Conservation (phyloP, 2,797 vertebrate species). For the Otolemur crassicaudatus region DNA sequence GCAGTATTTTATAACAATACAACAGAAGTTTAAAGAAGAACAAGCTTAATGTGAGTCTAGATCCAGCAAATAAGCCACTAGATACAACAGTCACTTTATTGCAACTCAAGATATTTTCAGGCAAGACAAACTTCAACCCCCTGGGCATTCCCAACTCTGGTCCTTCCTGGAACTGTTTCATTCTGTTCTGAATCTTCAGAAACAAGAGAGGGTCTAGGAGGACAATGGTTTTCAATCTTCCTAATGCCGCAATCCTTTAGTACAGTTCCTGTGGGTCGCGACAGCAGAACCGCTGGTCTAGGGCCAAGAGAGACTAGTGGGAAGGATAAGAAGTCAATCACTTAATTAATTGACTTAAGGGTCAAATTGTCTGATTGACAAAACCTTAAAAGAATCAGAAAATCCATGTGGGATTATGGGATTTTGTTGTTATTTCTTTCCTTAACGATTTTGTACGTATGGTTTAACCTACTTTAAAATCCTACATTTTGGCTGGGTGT, state of each 20-base stretch:
- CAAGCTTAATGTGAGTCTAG: not conserved
- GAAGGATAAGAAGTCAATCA: not conserved
- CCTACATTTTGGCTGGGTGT: not conserved
- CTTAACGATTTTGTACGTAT: not conserved
- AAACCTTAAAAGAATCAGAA: conserved; percentile 22
- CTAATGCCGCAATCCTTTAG: too few relatives aligned
- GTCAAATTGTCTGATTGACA: not conserved
- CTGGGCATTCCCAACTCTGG: not conserved
- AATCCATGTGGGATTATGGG: not conserved
- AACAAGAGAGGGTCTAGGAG: not conserved
- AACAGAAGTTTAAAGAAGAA: too few relatives aligned
- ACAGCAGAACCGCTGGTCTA: not conserved
- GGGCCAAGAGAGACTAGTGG: not conserved
- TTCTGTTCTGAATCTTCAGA: not conserved
- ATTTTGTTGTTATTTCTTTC: not conserved
- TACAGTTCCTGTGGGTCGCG: too few relatives aligned
- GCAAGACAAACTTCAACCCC: conserved; percentile 1
- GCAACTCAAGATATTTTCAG: not conserved
- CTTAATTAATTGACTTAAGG: not conserved
- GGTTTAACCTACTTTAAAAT: not conserved
- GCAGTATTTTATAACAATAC: not conserved
- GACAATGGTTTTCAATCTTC: too few relatives aligned
- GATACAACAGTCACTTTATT: not conserved
- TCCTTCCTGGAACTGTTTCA: not conserved
- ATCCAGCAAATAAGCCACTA: not conserved